Base-by-base conservation (phyloP, 2,113 vertebrate species). In the Cottus gobio region DNA sequence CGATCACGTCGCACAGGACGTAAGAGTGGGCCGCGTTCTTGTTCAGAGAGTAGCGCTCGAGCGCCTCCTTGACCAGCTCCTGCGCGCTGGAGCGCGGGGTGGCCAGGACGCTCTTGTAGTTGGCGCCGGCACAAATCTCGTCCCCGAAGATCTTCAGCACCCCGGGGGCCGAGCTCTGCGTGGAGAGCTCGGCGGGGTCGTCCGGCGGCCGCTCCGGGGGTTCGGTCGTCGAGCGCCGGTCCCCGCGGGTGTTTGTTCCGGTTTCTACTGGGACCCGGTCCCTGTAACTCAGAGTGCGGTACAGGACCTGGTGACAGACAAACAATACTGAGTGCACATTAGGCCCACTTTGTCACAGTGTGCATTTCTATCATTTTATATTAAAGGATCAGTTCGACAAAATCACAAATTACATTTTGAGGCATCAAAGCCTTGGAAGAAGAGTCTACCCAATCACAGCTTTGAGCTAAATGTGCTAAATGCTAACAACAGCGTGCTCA, bases 61-160 rank as follows among this genome's bases (percentile, higher is more conserved):
- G 95, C 0, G 97, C 98, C 88, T 98, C 98, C 82, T 96, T 97
- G 84, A 98, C 96, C 88, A 99, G 95, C 89, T 99, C 98, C 79
- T 88, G 96, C 0, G 98, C 96, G 0, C 96, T 97, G 0, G 98
- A 99, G 62, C 92, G 93, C 1, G 95, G 95, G 0, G 97, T 98
- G 48, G 98, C 98, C 92, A 99, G 89, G 67, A 99, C 97, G 0
- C 97, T 98, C 92, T 99, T 99, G 91, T 99, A 99, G 94, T 99
- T 97, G 77, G 98, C 96, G 37, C 98, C 98, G 0, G 93, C 90
- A 0, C 96, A 96, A 81, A 99, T 97, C 73, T 97, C 97, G 67
- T 97, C 97, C 1, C 98, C 97, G 0, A 99, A 99, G 75, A 99
- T 96, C 91, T 99, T 99, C 67, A 99, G 94, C 58, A 99, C 94